A percentile compares a stretch with the other conserved stretches of the same genome.
Evolutionary conservation across 2,888 invertebrate species (phyloP).

Genomic region (Hydriomena furcata): DNA sequence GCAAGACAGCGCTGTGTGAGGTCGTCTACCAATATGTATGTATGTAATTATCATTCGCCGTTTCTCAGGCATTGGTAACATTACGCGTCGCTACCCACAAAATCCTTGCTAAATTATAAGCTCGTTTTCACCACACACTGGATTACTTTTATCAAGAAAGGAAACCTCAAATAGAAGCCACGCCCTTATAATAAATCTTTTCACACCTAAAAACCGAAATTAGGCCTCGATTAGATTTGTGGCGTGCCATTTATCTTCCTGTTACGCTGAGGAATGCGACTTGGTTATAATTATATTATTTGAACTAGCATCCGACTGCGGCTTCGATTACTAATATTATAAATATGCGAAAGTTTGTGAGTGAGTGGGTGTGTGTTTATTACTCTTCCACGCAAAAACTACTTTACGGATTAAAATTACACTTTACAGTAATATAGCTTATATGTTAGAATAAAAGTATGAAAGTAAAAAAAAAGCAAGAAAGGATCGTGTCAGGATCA

Average conservation of each 20-base stretch:
- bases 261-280: conserved; percentile 47
- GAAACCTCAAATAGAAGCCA: conserved; percentile 33
- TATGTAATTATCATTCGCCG: too few relatives aligned
- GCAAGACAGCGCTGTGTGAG: too few relatives aligned
- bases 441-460: too few relatives aligned
- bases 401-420: too few relatives aligned
- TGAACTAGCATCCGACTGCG: conserved; percentile 4
- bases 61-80: background rate
- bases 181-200: conserved; percentile 55
- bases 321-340: too few relatives aligned
- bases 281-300: conserved; percentile 45
- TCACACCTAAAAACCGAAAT: conserved; percentile 59
- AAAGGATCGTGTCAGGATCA: too few relatives aligned
- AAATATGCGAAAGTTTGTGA: too few relatives aligned
- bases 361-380: too few relatives aligned
- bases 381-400: too few relatives aligned
- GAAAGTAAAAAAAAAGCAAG: too few relatives aligned
- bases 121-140: conserved; percentile 19
- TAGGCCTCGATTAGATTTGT: conserved; percentile 57
- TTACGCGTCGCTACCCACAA: background rate
- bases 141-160: conserved; percentile 19
- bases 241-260: conserved; percentile 56
- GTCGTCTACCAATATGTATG: too few relatives aligned
- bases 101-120: conserved; percentile 11
- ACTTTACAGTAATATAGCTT: too few relatives aligned